Percentiles rank a stretch among this genome's conserved stretches.
Conservation (phyloP, 2,888 invertebrate genomes). For the Thereva nobilitata region DNA sequence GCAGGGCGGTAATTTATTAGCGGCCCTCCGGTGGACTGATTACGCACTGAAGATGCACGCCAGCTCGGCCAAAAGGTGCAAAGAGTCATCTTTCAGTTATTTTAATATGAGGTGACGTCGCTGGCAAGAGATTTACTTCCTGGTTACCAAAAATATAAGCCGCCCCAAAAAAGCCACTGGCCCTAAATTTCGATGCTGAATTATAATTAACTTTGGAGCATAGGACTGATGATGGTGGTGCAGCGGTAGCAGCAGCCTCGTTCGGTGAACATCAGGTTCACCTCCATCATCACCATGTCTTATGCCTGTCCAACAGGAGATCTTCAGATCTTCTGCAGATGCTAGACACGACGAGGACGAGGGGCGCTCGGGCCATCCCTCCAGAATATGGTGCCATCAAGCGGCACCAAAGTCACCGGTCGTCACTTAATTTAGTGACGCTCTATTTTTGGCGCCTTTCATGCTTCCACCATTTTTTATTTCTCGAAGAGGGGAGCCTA, state of each 20-base stretch:
- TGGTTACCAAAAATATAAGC: background rate
- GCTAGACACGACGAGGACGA: no score
- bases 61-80: no score
- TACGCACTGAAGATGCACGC: background rate
- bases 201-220: constrained; percentile 11
- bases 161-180: constrained; percentile 1
- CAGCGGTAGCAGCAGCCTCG: no score
- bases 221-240: no score
- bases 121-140: constrained; percentile 11
- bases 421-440: constrained; percentile 10
- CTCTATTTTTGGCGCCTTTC: constrained; percentile 15
- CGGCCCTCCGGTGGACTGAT: constrained; percentile 7
- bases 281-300: constrained; percentile 15
- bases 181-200: constrained; percentile 8
- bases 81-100: background rate
- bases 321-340: no score
- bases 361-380: no score
- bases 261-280: constrained; percentile 4
- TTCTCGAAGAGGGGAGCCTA: background rate
- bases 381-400: no score
- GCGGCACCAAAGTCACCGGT: no score
- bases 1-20: constrained; percentile 3
- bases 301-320: background rate
- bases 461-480: background rate
- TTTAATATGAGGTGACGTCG: background rate